Base-by-base conservation (phyloP, 2,888 invertebrate species). In the Dromius quadrimaculatus region DNA sequence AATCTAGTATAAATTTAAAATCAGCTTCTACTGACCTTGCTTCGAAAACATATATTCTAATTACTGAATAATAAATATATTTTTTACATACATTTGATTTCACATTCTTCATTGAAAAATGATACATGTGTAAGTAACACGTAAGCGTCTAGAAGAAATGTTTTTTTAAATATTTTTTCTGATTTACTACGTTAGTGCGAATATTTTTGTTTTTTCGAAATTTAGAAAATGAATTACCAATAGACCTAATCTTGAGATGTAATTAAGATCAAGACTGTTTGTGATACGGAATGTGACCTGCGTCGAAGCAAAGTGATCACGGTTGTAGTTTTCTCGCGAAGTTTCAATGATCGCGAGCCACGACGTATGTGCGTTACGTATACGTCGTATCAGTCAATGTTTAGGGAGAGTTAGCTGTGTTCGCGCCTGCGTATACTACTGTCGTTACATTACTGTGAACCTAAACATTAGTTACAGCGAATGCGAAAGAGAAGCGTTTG, bases 391-490 rank as follows among this genome's bases (percentile, higher is more conserved):
- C 64, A 64, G 64, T 64, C 64, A 47, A 64, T 64, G 64, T 45
- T 62, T 62, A 62, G 62, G 62, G 36, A 47, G 64, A 28, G 23
- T 20, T 20, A 45, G 45, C 20, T 45, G 45, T 19, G 45, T 65
- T 57, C 22, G 66, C 66, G 54, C 57, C 66, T 68, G 66, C 66
- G 66, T 43, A 68, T 32, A 43, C 11, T 9, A 8, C n/a, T 68
- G 23, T 38, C 54, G 41, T 17, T 57, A 41, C 43, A 57, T 57
- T 57, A 68, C 57, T 38, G 65, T 57, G 66, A 68, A 68, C 66
- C 66, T 68, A 68, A 68, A 68, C 66, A 68, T 68, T 57, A 65
- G 65, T 65, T 50, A 68, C 13, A 32, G 57, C 57, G 50, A 63
- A 63, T 43, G 43, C 63, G 45, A 54, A 45, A 57, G 57, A 22